Evolutionary conservation across 2,797 vertebrate species (phyloP).

Genomic region (Antrozous pallidus): DNA sequence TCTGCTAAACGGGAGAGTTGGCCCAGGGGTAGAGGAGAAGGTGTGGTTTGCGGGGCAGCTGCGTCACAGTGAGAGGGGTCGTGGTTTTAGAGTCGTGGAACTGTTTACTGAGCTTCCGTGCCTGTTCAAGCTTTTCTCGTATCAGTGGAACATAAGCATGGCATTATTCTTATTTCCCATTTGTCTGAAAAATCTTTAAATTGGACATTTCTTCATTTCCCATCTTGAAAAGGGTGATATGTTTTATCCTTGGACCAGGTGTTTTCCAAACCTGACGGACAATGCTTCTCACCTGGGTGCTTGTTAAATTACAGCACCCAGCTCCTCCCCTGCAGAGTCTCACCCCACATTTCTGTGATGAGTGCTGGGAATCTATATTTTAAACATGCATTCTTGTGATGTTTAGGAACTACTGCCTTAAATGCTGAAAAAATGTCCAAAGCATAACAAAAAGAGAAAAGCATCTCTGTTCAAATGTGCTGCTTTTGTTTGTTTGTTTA

Average conservation of each 20-base stretch:
- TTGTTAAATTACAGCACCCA: background rate
- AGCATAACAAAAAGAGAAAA: constrained; percentile 4
- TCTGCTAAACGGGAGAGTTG: background rate
- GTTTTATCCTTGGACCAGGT: background rate
- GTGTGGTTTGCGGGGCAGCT: background rate
- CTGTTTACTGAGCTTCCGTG: background rate
- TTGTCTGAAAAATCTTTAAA: background rate
- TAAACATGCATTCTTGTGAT: background rate
- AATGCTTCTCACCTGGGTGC: background rate
- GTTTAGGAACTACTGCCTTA: background rate
- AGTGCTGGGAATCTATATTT: background rate
- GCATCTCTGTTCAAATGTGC: background rate
- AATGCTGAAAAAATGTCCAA: background rate
- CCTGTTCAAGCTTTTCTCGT: background rate
- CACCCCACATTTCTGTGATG: background rate
- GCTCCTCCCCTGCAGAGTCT: background rate
- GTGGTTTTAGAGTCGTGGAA: background rate
- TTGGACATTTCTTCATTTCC: background rate
- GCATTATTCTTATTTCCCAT: background rate
- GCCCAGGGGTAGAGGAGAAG: background rate
- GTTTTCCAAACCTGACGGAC: background rate
- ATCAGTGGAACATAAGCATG: background rate
- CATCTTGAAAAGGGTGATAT: background rate
- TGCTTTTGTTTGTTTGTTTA: too few species aligned
- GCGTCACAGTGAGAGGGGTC: rapidly evolving